These are phyloP conservation scores for Ramphastos sulfuratus DNA, from an alignment of 2,113 vertebrate species.

Conservation along the genomic window DNA sequence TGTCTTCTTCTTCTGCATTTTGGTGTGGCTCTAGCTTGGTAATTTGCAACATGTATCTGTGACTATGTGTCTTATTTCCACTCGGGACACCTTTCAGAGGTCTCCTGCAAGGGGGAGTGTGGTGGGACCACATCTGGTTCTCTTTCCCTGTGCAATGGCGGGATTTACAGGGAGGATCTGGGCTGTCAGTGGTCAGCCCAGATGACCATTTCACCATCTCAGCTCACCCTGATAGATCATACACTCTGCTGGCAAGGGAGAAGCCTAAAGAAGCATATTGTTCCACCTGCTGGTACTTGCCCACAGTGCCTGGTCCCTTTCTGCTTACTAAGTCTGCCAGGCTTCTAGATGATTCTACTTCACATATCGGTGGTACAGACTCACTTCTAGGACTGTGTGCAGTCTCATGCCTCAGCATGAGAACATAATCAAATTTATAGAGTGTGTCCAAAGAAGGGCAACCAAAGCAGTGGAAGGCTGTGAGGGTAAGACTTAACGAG, in stretches of 20 bases:
- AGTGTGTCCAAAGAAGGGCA: neutral
- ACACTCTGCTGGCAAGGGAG: neutral
- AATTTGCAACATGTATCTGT: fast-evolving
- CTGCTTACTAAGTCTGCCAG: neutral
- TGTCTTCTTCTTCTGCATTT: neutral
- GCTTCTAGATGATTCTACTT: neutral
- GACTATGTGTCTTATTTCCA: neutral
- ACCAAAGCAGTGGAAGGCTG: too few species aligned
- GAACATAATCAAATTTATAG: neutral
- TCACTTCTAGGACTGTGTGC: neutral
- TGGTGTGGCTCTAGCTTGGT: neutral
- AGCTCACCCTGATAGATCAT: neutral
- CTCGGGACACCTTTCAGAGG: neutral
- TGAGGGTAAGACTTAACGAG: neutral
- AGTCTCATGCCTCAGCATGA: neutral
- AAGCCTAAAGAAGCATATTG: neutral
- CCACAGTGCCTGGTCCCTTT: neutral
- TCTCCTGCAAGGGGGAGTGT: neutral
- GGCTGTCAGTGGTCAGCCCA: neutral
- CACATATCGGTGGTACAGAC: neutral
- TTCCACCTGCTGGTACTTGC: neutral
- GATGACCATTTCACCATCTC: neutral
- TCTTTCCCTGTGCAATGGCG: neutral
- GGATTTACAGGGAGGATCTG: neutral
- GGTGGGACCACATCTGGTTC: neutral